Conservation (phyloP, 2,888 invertebrate species). For the Celastrina argiolus region DNA sequence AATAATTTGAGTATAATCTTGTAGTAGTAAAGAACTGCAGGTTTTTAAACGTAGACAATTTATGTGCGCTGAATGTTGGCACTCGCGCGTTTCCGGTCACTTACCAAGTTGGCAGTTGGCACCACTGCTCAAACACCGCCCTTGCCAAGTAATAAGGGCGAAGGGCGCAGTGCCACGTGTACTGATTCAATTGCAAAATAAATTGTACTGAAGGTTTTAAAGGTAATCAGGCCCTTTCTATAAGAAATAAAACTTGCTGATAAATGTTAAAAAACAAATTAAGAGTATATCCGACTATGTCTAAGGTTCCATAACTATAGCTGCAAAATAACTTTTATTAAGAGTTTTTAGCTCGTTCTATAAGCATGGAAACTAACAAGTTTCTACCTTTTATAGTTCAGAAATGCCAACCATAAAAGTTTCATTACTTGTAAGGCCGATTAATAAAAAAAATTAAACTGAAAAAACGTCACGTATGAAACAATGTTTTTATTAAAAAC, state of each 20-base stretch:
- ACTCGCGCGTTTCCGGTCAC: constrained; percentile 22
- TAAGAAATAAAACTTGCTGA: not conserved
- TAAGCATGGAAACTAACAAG: too few species aligned
- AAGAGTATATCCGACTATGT: too few species aligned
- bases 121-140: constrained; percentile 18
- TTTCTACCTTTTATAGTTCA: too few species aligned
- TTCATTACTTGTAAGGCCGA: too few species aligned
- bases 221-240: not conserved
- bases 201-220: not conserved
- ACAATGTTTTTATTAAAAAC: too few species aligned
- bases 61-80: constrained; percentile 22
- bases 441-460: too few species aligned
- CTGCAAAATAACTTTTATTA: too few species aligned
- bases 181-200: constrained; percentile 6
- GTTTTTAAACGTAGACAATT: constrained; percentile 16
- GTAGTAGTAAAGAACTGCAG: not conserved
- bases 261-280: not conserved
- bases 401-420: too few species aligned
- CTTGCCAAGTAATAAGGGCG: constrained; percentile 23
- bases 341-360: too few species aligned
- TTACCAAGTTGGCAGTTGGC: constrained; percentile 24
- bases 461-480: too few species aligned
- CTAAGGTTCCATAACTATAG: too few species aligned
- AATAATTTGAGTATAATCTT: not conserved
- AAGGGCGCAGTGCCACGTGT: constrained; percentile 11